Conservation (phyloP, 2,113 vertebrate species). For the Pandion haliaetus region DNA sequence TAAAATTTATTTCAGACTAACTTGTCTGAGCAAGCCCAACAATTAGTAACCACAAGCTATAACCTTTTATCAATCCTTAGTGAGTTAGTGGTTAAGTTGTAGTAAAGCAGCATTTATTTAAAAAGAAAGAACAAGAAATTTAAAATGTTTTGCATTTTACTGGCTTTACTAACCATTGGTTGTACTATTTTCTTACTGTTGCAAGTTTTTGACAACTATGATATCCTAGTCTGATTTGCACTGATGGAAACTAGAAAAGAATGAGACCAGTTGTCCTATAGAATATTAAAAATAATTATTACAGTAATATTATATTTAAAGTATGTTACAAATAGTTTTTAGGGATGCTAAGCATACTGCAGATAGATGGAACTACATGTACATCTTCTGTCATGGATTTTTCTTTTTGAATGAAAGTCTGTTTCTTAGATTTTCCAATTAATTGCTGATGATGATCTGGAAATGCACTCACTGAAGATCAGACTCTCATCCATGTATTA, state of each 20-base stretch:
- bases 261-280: not conserved
- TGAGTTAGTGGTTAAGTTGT: not conserved
- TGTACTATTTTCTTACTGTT: not conserved
- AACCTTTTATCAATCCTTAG: not conserved
- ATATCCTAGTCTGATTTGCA: not conserved
- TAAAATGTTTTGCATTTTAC: not conserved
- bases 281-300: not conserved
- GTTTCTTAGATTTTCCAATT: not conserved
- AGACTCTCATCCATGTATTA: not conserved
- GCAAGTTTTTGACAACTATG: not conserved
- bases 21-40: not conserved
- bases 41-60: not conserved
- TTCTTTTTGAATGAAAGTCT: not conserved
- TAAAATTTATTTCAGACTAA: not conserved
- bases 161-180: not conserved
- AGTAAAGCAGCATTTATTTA: not conserved
- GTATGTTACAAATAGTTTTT: not conserved
- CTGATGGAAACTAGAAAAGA: not conserved
- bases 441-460: not conserved
- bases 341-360: not conserved
- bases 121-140: not conserved
- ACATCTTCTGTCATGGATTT: not conserved
- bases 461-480: slow-evolving; percentile 1
- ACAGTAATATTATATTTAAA: not conserved
- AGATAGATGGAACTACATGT: not conserved